Evolutionary conservation across 2,888 invertebrate genomes (phyloP).

Genomic region (Amphimallon solstitiale): DNA sequence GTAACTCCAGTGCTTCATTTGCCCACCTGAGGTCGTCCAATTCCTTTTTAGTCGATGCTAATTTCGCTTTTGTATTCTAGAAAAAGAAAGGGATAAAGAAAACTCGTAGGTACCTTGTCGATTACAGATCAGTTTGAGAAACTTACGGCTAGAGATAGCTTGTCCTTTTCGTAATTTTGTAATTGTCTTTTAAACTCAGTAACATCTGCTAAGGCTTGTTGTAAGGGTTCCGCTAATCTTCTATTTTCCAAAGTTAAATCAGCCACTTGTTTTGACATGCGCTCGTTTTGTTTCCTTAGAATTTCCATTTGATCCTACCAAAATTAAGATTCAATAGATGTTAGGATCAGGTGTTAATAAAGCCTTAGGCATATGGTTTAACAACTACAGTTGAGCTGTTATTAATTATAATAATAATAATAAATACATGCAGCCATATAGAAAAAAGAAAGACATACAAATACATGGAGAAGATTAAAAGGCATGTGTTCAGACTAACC

Average conservation of each 20-base stretch:
- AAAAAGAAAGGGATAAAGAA: constrained; percentile 43
- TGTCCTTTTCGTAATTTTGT: constrained; percentile 88
- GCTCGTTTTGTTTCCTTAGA: constrained; percentile 80
- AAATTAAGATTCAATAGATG: too few species aligned
- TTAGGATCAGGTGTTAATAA: too few species aligned
- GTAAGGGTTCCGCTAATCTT: constrained; percentile 76
- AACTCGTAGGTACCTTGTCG: too few species aligned
- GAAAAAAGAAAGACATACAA: too few species aligned
- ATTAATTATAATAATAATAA: too few species aligned
- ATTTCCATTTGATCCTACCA: constrained; percentile 77
- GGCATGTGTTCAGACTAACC: too few species aligned
- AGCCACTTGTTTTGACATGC: constrained; percentile 74
- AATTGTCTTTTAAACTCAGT: constrained; percentile 79
- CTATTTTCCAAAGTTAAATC: constrained; percentile 80
- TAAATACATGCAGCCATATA: too few species aligned
- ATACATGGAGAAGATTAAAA: too few species aligned
- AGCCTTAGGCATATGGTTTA: too few species aligned
- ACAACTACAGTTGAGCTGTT: too few species aligned
- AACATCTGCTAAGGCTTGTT: constrained; percentile 76
- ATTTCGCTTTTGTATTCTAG: constrained; percentile 68
- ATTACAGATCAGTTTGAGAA: neutral
- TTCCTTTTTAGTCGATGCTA: constrained; percentile 65
- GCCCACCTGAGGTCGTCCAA: constrained; percentile 72
- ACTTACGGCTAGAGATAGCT: constrained; percentile 71
- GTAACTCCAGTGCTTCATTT: constrained; percentile 76